Conservation (phyloP, 2,888 invertebrate species). For the Campoplex nolae region DNA sequence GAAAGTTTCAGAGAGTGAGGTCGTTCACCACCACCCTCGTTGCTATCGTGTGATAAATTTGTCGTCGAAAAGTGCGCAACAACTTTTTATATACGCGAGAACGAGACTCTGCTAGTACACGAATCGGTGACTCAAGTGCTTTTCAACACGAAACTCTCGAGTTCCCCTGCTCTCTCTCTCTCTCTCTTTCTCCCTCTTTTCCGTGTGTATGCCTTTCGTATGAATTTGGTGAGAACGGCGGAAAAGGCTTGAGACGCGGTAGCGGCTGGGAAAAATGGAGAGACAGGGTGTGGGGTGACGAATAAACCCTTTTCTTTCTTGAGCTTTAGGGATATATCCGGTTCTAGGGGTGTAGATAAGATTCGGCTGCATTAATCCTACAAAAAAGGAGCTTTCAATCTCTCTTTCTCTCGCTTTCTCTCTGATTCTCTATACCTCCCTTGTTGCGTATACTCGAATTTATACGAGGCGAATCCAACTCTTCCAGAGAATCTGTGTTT, state of each 20-base stretch:
- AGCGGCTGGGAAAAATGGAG: neutral
- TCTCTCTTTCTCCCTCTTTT: neutral
- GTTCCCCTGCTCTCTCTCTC: neutral
- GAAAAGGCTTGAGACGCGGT: neutral
- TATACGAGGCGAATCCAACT: conserved; percentile 43
- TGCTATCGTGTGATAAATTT: conserved; percentile 57
- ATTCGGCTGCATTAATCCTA: conserved; percentile 68
- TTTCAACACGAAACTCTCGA: conserved; percentile 23
- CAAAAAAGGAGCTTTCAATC: conserved; percentile 26
- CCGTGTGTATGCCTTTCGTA: conserved; percentile 15
- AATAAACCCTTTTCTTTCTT: conserved; percentile 16
- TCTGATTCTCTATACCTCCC: neutral
- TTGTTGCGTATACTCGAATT: conserved; percentile 11
- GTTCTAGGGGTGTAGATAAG: conserved; percentile 62
- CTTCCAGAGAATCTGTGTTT: conserved; percentile 40
- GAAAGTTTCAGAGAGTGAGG: conserved; percentile 37
- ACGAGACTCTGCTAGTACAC: conserved; percentile 57
- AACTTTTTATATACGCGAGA: conserved; percentile 61
- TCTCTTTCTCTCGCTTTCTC: conserved; percentile 5
- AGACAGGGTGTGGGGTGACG: conserved; percentile 30
- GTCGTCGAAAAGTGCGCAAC: conserved; percentile 68
- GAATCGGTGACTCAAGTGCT: conserved; percentile 50
- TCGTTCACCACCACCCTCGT: conserved; percentile 28
- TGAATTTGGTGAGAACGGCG: conserved; percentile 14
- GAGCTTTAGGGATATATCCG: conserved; percentile 21